Percentiles rank a stretch among this genome's conserved stretches.
phyloP scores from a whole-genome alignment of 2,797 vertebrate genomes.

The Chrosomus eos region DNA sequence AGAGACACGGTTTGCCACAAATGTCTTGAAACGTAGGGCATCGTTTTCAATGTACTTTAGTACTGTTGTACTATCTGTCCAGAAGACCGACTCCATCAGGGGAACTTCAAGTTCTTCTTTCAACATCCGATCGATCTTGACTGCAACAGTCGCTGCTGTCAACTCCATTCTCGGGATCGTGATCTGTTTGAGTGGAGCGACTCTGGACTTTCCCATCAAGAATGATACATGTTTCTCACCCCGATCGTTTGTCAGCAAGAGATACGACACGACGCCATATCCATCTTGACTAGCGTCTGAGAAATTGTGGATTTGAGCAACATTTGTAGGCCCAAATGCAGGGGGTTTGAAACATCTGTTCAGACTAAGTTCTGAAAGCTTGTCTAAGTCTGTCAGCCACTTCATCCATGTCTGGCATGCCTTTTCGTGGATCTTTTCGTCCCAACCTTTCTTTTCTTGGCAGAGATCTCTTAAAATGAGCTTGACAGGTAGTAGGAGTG shows the following conservation, averaged over 20 bases:
- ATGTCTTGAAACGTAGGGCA: conserved; percentile 39
- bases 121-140: conserved; percentile 23
- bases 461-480: too few species aligned
- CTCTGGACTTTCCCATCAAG: too few species aligned
- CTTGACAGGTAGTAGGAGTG: too few species aligned
- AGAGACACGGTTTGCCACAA: conserved; percentile 39
- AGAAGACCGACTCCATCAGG: conserved; percentile 21
- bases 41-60: conserved; percentile 46
- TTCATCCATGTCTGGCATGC: too few species aligned
- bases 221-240: not conserved
- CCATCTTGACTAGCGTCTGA: conserved; percentile 15
- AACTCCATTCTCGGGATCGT: conserved; percentile 12
- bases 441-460: too few species aligned
- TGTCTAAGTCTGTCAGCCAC: too few species aligned
- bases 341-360: too few species aligned
- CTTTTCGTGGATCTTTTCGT: too few species aligned
- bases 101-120: conserved; percentile 11
- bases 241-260: not conserved
- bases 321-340: too few species aligned
- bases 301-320: conserved; percentile 14
- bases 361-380: too few species aligned
- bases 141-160: conserved; percentile 18
- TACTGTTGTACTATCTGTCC: conserved; percentile 43
- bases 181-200: conserved; percentile 6
- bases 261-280: conserved; percentile 10